Evolutionary conservation across 2,113 vertebrate genomes (phyloP).

Genomic region (Ictalurus punctatus): DNA sequence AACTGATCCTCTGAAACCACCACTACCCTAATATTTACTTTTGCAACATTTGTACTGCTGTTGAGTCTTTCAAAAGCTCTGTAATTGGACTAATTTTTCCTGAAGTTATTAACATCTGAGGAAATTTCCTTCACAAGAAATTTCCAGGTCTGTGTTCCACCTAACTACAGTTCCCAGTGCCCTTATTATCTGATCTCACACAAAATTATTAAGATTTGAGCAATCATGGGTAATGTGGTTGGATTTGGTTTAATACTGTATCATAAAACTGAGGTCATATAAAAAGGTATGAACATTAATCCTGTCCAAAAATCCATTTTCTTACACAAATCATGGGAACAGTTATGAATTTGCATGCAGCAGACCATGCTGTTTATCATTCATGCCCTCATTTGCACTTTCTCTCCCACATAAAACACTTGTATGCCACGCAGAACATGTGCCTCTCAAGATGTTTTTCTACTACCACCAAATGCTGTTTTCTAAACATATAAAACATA

Average conservation of each 20-base stretch:
- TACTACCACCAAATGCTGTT: not conserved
- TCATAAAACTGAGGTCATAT: not conserved
- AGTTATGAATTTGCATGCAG: conserved; percentile 9
- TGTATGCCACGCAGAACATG: not conserved
- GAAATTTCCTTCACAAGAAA: not conserved
- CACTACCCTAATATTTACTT: not conserved
- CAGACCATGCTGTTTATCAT: conserved; percentile 23
- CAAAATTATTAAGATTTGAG: not conserved
- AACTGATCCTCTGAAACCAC: not conserved
- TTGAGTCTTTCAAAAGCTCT: not conserved
- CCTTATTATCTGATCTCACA: not conserved
- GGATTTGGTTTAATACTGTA: not conserved
- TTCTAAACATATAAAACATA: not conserved
- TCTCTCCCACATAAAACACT: conserved; percentile 4
- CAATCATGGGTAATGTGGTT: not conserved
- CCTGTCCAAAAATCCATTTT: not conserved
- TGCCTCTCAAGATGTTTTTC: not conserved
- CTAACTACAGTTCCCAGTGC: not conserved
- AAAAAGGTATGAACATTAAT: not conserved
- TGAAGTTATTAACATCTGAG: not conserved
- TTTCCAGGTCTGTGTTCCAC: not conserved
- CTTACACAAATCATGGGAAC: not conserved
- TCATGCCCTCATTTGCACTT: conserved; percentile 14
- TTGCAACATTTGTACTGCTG: not conserved
- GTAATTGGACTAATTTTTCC: not conserved